Evolutionary conservation across 2,888 invertebrate genomes (phyloP), one percentile per base, ranked within the genome.

Genomic region (Drosophila anomelani): DNA sequence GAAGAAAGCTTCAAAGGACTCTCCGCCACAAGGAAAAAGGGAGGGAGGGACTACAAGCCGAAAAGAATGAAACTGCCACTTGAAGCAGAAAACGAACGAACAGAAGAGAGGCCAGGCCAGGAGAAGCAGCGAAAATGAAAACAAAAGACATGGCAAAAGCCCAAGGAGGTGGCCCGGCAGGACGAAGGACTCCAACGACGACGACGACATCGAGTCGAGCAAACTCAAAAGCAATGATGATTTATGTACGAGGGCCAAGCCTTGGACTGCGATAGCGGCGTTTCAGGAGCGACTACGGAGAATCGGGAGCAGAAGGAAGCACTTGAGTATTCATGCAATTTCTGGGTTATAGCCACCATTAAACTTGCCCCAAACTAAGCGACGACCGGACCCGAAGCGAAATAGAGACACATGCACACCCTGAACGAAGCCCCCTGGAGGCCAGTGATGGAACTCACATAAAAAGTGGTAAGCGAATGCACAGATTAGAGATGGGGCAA

Each of bases 251-350:
- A 88, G 79, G 78, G 66, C 67, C 77, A 78, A 76, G 78, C 68
- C 75, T 59, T 55, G 75, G 75, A 76, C 67, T 59, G 58, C 58
- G 57, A 53, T 55, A 46, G 41, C 51, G 60, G 41, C 51, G 62
- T 67, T 79, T 59, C 75, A 77, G 69, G 59, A 56, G 43, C 12
- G 59, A 41, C 60, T 0, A 41, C 58, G 41, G 46, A 32, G 20
- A 49, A 36, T 39, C 51, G 43, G 49, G 57, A 54, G 39, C 38
- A 60, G 69, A 49, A 62, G 73, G 63, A 57, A 77, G 84, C 75
- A 86, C 89, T 85, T 88, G 75, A 81, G 89, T 84, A 85, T 85
- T 88, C 85, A 88, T 88, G 89, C 85, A 81, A 85, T 85, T 85
- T 86, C 85, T 85, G 89, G 87, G 85, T 86, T 86, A 85, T 81